Percentiles rank a stretch among this genome's conserved stretches.
Conservation (phyloP, 2,113 vertebrate genomes). For the Toxostoma redivivum region DNA sequence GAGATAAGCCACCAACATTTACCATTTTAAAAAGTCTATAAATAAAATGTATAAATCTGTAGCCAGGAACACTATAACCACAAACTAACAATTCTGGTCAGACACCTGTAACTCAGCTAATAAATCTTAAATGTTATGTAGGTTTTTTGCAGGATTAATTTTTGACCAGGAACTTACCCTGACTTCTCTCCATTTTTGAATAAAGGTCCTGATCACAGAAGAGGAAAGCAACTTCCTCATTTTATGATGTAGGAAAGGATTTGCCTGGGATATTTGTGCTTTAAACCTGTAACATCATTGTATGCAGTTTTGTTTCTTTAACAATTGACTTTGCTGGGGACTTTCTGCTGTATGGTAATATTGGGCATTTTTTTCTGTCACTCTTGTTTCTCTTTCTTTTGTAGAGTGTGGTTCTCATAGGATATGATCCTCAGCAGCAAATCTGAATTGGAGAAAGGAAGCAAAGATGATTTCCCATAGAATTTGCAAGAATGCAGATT, state of each 20-base stretch:
- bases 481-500: not conserved
- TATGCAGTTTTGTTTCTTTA: not conserved
- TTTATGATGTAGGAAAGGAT: not conserved
- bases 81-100: not conserved
- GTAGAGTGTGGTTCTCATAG: not conserved
- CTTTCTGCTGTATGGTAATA: not conserved
- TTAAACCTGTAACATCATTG: not conserved
- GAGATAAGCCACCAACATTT: fast-evolving
- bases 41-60: not conserved
- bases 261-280: not conserved
- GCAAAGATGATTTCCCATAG: not conserved
- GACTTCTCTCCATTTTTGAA: not conserved
- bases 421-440: not conserved
- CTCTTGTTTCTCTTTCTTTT: not conserved
- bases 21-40: not conserved
- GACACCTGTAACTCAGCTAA: not conserved
- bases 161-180: not conserved
- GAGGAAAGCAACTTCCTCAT: not conserved
- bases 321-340: not conserved
- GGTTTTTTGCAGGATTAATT: not conserved
- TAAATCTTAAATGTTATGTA: not conserved
- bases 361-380: not conserved
- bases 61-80: not conserved
- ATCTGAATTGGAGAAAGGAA: not conserved
- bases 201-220: not conserved